Evolutionary conservation across 2,888 invertebrate species (phyloP).

Genomic region (Esperia sulphurella): DNA sequence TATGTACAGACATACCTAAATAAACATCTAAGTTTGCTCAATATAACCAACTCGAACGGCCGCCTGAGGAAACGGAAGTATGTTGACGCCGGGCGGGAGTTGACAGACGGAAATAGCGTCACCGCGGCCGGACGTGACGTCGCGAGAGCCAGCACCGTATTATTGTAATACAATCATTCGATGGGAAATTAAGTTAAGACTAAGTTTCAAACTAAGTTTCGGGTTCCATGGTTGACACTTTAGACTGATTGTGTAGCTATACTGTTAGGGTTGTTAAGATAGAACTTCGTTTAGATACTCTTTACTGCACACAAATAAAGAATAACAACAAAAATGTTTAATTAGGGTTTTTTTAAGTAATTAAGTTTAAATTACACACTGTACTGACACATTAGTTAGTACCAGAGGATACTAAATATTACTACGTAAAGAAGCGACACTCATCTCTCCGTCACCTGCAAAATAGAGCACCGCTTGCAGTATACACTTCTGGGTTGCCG

Average conservation of each 20-base stretch:
- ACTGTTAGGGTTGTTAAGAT: too few relatives aligned
- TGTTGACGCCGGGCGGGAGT: constrained; percentile 33
- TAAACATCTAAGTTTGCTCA: constrained; percentile 16
- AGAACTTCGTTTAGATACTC: too few relatives aligned
- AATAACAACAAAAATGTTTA: too few relatives aligned
- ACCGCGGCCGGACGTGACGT: constrained; percentile 38
- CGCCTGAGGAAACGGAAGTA: constrained; percentile 29
- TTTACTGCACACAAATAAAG: too few relatives aligned
- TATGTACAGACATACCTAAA: not conserved
- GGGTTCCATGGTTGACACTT: not conserved
- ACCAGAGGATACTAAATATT: too few relatives aligned
- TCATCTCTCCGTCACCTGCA: too few relatives aligned
- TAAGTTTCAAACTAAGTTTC: not conserved
- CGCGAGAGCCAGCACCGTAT: constrained; percentile 9
- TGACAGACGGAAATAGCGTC: constrained; percentile 56
- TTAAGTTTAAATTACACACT: too few relatives aligned
- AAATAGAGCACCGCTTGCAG: too few relatives aligned
- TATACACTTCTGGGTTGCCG: too few relatives aligned
- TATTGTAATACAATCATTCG: not conserved
- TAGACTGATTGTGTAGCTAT: not conserved
- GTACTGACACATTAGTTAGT: too few relatives aligned
- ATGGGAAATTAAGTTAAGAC: not conserved
- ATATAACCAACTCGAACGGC: constrained; percentile 14
- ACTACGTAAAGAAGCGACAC: too few relatives aligned
- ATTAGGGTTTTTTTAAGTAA: too few relatives aligned